Evolutionary conservation across 2,113 vertebrate genomes (phyloP).

Genomic region (Hippopotamus amphibius): DNA sequence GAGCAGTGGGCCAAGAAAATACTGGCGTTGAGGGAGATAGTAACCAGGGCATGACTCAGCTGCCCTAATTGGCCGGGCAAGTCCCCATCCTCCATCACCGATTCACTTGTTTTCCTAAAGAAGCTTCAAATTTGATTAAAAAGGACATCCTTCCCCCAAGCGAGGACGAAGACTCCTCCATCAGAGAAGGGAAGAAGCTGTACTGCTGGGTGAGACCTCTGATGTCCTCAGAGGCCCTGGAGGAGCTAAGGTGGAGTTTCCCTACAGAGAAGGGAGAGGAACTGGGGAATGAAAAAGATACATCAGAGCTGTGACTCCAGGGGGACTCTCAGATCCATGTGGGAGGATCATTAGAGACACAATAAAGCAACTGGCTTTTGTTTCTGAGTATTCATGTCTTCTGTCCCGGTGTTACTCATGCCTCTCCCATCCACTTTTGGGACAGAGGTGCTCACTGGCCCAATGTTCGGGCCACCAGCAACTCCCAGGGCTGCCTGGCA

Average conservation of each 20-base stretch:
- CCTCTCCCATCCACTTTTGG: conserved; percentile 19
- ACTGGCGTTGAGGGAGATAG: not conserved
- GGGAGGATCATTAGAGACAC: conserved; percentile 62
- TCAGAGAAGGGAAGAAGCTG: not conserved
- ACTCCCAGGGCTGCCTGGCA: not conserved
- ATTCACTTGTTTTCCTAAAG: not conserved
- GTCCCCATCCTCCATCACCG: not conserved
- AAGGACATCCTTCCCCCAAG: not conserved
- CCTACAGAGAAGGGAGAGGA: not conserved
- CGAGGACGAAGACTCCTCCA: not conserved
- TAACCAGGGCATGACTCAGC: not conserved
- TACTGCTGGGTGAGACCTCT: not conserved
- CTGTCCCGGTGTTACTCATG: conserved; percentile 64
- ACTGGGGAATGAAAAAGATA: conserved; percentile 39
- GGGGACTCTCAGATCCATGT: not conserved
- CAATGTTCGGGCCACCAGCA: not conserved
- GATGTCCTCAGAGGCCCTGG: not conserved
- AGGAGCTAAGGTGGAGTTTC: not conserved
- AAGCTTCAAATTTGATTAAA: not conserved
- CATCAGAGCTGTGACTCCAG: not conserved
- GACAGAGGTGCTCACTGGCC: not conserved
- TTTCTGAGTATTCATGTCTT: conserved; percentile 61
- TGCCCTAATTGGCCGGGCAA: not conserved
- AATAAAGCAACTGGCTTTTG: conserved; percentile 64
- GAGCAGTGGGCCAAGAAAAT: not conserved